phyloP scores from a whole-genome alignment of 2,113 vertebrate genomes.

The Barbus barbus region DNA sequence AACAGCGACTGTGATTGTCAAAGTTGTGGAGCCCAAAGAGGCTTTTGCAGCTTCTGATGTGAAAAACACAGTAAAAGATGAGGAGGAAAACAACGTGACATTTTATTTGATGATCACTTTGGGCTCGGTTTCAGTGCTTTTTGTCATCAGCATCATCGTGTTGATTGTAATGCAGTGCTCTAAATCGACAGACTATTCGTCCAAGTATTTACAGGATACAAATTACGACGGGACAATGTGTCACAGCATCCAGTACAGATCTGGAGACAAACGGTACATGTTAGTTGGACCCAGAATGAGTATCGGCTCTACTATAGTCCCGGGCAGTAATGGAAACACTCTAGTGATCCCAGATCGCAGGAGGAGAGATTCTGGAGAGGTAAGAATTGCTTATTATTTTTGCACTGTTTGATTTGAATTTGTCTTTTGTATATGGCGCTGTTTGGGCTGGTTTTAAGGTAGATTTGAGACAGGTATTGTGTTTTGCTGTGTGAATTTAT shows the following conservation, averaged over 20 bases:
- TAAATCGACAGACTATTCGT: slow-evolving; percentile 59
- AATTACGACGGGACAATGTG: slow-evolving; percentile 47
- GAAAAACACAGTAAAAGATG: slow-evolving; percentile 46
- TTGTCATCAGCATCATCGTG: slow-evolving; percentile 58
- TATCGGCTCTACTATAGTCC: slow-evolving; percentile 69
- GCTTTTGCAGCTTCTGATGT: slow-evolving; percentile 60
- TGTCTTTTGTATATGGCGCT: neutral
- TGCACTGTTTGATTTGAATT: neutral
- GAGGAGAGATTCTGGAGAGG: slow-evolving; percentile 61
- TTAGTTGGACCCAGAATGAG: slow-evolving; percentile 71
- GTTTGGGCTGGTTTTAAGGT: neutral
- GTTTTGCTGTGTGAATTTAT: neutral
- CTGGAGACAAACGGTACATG: slow-evolving; percentile 67
- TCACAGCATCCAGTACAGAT: slow-evolving; percentile 72
- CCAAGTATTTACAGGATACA: slow-evolving; percentile 53
- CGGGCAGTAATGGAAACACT: slow-evolving; percentile 69
- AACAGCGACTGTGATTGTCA: slow-evolving; percentile 54
- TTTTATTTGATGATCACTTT: slow-evolving; percentile 65
- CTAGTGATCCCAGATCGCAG: slow-evolving; percentile 65
- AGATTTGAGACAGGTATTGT: neutral
- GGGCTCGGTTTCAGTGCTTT: slow-evolving; percentile 65
- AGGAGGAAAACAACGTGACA: slow-evolving; percentile 53
- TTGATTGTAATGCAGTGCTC: slow-evolving; percentile 63
- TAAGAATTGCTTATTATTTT: slow-evolving; percentile 51
- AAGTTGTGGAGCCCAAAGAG: slow-evolving; percentile 57